Evolutionary conservation across 2,797 vertebrate genomes (phyloP).

Genomic region (Betta splendens): DNA sequence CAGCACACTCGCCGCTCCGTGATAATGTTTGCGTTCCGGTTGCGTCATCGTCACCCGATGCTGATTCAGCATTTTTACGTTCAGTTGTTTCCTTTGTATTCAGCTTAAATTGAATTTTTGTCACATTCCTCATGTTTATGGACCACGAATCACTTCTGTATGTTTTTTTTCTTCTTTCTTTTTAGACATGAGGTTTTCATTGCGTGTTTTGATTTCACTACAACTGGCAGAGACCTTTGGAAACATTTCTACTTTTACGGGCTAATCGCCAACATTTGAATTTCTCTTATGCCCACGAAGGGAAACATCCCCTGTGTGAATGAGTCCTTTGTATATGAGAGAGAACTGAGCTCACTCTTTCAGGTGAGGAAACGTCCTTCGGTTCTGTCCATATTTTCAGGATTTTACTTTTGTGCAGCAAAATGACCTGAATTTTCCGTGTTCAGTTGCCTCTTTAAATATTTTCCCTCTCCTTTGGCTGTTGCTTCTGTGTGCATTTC

Average conservation of each 20-base stretch:
- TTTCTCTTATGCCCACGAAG: slow-evolving; percentile 25
- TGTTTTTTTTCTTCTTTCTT: slow-evolving; percentile 21
- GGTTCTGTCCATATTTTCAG: slow-evolving; percentile 14
- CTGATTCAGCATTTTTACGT: slow-evolving; percentile 55
- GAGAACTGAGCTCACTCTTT: slow-evolving; percentile 34
- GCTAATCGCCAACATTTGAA: slow-evolving; percentile 36
- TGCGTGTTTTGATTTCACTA: slow-evolving; percentile 21
- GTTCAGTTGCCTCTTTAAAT: slow-evolving; percentile 30
- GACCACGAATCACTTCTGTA: slow-evolving; percentile 26
- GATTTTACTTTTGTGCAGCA: slow-evolving; percentile 29
- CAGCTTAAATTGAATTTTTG: slow-evolving; percentile 40
- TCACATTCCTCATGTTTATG: slow-evolving; percentile 39
- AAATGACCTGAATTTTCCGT: slow-evolving; percentile 20
- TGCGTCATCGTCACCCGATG: slow-evolving; percentile 47
- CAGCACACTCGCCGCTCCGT: slow-evolving; percentile 20
- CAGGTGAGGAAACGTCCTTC: background rate
- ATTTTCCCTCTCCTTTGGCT: slow-evolving; percentile 24
- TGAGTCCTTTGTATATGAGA: slow-evolving; percentile 42
- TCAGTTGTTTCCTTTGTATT: slow-evolving; percentile 41
- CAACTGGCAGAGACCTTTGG: slow-evolving; percentile 34
- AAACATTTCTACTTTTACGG: slow-evolving; percentile 27
- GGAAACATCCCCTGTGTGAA: slow-evolving; percentile 50
- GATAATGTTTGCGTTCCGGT: slow-evolving; percentile 54
- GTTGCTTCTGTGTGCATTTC: slow-evolving; percentile 47
- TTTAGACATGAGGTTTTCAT: slow-evolving; percentile 33